Evolutionary conservation across 2,797 vertebrate genomes (phyloP).

Genomic region (Crenuchus spilurus): DNA sequence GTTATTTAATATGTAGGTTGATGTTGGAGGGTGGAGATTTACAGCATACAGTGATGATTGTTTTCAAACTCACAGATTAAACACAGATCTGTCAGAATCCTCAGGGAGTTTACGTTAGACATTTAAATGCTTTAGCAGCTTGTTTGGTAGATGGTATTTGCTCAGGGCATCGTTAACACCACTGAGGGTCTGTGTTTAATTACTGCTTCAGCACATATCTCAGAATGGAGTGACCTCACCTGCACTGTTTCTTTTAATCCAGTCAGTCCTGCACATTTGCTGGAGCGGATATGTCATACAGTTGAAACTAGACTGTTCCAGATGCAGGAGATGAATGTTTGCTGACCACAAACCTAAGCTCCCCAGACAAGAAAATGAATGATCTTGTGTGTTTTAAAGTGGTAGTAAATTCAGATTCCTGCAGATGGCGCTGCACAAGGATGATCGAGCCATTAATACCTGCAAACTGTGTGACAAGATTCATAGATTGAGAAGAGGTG

Average conservation of each 20-base stretch:
- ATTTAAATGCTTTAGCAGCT: constrained; percentile 12
- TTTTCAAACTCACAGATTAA: constrained; percentile 42
- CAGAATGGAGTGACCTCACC: not conserved
- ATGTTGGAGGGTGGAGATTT: constrained; percentile 31
- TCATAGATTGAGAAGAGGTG: too few species aligned
- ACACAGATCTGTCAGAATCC: constrained; percentile 19
- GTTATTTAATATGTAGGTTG: constrained; percentile 35
- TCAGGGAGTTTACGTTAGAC: not conserved
- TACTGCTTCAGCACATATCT: constrained; percentile 2
- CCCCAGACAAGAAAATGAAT: too few species aligned
- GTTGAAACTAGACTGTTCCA: too few species aligned
- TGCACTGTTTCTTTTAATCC: too few species aligned
- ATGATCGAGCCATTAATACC: too few species aligned
- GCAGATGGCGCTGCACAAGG: too few species aligned
- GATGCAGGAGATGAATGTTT: too few species aligned
- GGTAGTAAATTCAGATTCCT: too few species aligned
- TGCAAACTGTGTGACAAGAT: too few species aligned
- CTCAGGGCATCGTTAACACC: not conserved
- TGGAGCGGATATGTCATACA: not conserved
- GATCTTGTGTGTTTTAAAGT: too few species aligned
- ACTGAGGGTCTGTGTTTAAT: constrained; percentile 30
- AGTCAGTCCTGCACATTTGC: not conserved
- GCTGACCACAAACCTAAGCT: too few species aligned
- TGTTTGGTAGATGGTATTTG: not conserved
- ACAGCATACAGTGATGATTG: constrained; percentile 26